Evolutionary conservation across 2,113 vertebrate species (phyloP).

Genomic region (Salvelinus fontinalis): DNA sequence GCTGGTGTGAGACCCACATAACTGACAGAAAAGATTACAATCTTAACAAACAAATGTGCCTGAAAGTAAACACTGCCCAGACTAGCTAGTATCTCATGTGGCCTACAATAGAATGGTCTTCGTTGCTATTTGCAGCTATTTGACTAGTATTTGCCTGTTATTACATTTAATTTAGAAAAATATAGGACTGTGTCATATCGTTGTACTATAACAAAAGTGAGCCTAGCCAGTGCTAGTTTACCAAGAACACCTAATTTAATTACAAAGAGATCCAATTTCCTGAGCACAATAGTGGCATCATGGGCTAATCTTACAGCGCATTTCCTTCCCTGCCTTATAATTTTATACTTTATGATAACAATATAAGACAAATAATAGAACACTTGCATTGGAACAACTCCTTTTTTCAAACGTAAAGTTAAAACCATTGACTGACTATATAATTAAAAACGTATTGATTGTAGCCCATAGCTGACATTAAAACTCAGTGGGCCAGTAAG

Average conservation of each 20-base stretch:
- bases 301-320: background rate
- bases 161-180: background rate
- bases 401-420: no score
- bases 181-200: background rate
- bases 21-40: constrained; percentile 14
- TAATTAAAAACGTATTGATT: background rate
- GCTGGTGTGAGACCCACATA: constrained; percentile 12
- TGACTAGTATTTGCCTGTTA: background rate
- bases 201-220: background rate
- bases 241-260: constrained; percentile 18
- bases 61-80: background rate
- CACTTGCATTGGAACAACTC: no score
- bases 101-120: background rate
- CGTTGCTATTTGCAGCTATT: background rate
- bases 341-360: no score
- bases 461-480: background rate
- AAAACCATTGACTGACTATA: no score
- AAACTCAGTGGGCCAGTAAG: background rate
- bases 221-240: background rate
- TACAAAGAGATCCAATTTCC: constrained; percentile 21
- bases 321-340: background rate
- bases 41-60: constrained; percentile 11
- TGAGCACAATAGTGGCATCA: background rate
- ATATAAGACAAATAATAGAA: no score
- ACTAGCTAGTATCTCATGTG: background rate